Evolutionary conservation across 2,888 invertebrate genomes (phyloP), one percentile per base, ranked within the genome.

Genomic region (Limnephilus rhombicus): DNA sequence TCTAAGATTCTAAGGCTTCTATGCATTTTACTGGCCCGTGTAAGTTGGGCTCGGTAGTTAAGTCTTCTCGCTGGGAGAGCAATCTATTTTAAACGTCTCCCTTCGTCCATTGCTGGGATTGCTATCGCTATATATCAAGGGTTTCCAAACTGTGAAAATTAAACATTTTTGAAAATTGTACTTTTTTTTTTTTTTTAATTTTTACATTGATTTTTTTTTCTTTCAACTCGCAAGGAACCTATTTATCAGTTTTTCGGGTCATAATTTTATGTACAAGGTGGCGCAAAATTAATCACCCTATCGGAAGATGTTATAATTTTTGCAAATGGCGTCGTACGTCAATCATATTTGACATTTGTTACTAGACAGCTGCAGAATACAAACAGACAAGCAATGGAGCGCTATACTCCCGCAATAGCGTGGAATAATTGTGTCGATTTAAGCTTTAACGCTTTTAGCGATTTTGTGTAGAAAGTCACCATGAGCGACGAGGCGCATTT

Each of bases 61-160:
- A 68, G 68, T 68, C 68, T 68, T 68, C 82, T 82, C 12, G 29
- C 82, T 34, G 82, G 82, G 82, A 82, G 82, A 34, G 31, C 82
- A 34, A 82, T 82, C 82, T 82, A 82, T 82, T 82, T 82, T 82
- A 82, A 82, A 9, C 82, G 13, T 82, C 18, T 82, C 34, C 82
- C 34, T 34, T 34, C 82, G 82, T 29, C 31, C 31, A 34, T 11
- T 31, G 82, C 82, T 82, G 34, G 68, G 68, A 24, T n/a, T 68
- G 68, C 68, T 68, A n/a, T 68, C 68, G 68, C 9, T 68, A 2
- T 68, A n/a, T 41, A 24, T 5, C 68, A 7, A 68, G 68, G 68
- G 24, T 9, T 68, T 24, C 24, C 68, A 68, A 68, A 68, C 68
- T 24, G 24, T 24, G 2, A n/a, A 68, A 24, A 24, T 9, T n/a